phyloP scores from a whole-genome alignment of 2,113 vertebrate species.

The Anoura caudifer region DNA sequence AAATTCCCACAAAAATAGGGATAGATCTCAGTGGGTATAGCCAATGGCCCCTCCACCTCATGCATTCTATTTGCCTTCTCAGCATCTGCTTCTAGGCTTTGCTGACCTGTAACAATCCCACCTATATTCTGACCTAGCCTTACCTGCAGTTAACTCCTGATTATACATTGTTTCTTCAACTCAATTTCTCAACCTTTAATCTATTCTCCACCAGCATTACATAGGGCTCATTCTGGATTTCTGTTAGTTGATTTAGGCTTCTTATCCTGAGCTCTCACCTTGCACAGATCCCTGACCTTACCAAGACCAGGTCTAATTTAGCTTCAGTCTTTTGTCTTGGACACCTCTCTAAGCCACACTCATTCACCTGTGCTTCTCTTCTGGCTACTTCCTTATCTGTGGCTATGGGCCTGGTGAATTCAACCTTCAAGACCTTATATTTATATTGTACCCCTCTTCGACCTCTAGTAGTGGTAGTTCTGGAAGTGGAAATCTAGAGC shows the following conservation, averaged over 20 bases:
- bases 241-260: neutral
- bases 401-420: neutral
- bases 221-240: neutral
- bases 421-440: neutral
- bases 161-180: neutral
- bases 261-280: neutral
- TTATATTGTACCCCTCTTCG: neutral
- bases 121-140: neutral
- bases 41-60: neutral
- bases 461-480: neutral
- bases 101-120: neutral
- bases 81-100: neutral
- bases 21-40: neutral
- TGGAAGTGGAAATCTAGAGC: neutral
- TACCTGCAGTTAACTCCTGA: neutral
- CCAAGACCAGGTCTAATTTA: neutral
- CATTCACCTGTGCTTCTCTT: neutral
- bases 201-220: neutral
- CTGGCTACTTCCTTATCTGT: neutral
- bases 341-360: neutral
- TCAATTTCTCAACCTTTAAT: neutral
- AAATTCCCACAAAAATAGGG: neutral
- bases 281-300: neutral
- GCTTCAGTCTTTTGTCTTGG: neutral
- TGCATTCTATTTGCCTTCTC: neutral